These are phyloP conservation scores for Nemotelus nigrinus DNA, from an alignment of 2,888 invertebrate genomes.

Conservation along the genomic window DNA sequence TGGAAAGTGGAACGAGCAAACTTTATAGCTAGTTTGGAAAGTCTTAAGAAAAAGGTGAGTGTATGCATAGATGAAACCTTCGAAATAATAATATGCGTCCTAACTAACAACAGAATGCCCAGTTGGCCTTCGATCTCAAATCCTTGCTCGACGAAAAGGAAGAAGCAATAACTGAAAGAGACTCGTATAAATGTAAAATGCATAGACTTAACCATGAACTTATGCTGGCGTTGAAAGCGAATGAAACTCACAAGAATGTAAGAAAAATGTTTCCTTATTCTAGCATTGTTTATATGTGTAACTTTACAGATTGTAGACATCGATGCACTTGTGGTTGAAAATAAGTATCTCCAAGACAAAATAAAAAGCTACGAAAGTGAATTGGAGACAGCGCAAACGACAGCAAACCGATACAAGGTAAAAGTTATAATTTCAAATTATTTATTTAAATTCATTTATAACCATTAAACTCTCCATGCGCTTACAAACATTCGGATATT, in stretches of 20 bases:
- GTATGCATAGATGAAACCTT: too few species aligned
- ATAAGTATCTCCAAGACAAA: conserved; percentile 84
- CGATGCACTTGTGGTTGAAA: conserved; percentile 82
- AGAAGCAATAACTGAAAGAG: conserved; percentile 80
- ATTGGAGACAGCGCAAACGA: conserved; percentile 77
- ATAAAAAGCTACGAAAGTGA: conserved; percentile 82
- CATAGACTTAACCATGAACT: conserved; percentile 84
- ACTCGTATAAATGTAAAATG: conserved; percentile 84
- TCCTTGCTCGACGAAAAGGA: conserved; percentile 86
- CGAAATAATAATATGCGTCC: not conserved
- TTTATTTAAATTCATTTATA: too few species aligned
- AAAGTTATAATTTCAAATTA: not conserved
- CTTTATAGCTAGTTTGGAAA: conserved; percentile 62
- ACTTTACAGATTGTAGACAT: conserved; percentile 72
- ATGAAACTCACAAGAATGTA: conserved; percentile 61
- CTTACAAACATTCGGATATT: conserved; percentile 14
- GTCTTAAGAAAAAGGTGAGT: conserved; percentile 59
- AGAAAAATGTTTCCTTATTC: not conserved
- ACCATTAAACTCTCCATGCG: not conserved
- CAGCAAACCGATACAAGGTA: conserved; percentile 80
- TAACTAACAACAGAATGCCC: conserved; percentile 68
- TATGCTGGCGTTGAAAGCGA: conserved; percentile 71
- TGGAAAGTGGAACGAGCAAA: conserved; percentile 63
- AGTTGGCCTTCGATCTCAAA: conserved; percentile 80
- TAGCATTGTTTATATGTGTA: not conserved